Conservation (phyloP, 1,140 invertebrate species). For the Yoshiicerus persimilis region DNA sequence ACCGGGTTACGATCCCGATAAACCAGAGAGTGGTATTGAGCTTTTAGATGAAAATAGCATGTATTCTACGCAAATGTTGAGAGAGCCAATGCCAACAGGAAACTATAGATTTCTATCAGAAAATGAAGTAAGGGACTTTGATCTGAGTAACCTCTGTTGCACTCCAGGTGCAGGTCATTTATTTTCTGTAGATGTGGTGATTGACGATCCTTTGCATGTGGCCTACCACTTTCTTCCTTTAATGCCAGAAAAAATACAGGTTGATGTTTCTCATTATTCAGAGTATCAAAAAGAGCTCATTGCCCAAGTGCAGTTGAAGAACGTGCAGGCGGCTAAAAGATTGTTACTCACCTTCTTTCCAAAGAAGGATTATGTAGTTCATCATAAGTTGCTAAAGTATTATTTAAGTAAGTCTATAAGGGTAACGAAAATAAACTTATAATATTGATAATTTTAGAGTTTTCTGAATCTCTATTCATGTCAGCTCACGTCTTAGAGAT, state of each 20-base stretch:
- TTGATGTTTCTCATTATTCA: background rate
- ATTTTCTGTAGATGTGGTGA: background rate
- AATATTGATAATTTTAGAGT: background rate
- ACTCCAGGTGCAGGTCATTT: background rate
- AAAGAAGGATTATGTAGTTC: background rate
- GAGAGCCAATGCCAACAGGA: background rate
- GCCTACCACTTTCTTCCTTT: background rate
- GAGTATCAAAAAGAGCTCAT: background rate
- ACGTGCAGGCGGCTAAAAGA: background rate
- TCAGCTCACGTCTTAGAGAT: background rate
- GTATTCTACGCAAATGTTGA: background rate
- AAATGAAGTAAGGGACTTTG: background rate
- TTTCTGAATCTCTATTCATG: background rate
- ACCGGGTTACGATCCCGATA: background rate
- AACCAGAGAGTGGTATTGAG: background rate
- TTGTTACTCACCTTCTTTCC: background rate
- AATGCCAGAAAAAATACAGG: background rate
- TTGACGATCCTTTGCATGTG: background rate
- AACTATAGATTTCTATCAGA: background rate
- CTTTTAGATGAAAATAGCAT: background rate
- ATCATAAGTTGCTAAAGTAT: background rate
- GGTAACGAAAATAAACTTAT: background rate
- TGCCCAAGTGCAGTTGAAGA: background rate
- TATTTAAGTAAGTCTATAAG: background rate
- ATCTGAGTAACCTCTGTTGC: background rate